Conservation (phyloP, 1,140 invertebrate species). For the Leptinotarsa lineolata region DNA sequence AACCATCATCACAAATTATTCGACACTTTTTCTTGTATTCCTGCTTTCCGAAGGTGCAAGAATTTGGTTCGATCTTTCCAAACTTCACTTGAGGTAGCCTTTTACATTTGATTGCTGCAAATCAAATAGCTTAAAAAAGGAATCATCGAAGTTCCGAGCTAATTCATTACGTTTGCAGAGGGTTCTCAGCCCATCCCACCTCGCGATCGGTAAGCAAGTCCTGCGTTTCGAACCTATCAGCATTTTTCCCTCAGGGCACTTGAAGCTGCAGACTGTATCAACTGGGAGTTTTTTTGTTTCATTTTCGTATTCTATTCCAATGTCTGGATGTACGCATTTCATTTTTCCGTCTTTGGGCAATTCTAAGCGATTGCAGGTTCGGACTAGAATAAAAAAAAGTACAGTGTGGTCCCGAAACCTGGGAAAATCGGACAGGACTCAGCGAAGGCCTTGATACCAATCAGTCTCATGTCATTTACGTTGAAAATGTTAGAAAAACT, state of each 20-base stretch:
- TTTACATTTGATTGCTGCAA: conserved; percentile 63
- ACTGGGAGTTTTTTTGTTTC: conserved; percentile 54
- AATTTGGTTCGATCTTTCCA: conserved; percentile 59
- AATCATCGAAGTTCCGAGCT: background rate
- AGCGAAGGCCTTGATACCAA: no score
- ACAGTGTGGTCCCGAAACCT: no score
- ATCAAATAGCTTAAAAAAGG: conserved; percentile 18
- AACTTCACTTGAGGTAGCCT: conserved; percentile 58
- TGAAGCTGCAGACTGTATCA: conserved; percentile 69
- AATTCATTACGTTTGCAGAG: conserved; percentile 66
- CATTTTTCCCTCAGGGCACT: conserved; percentile 67
- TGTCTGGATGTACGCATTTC: conserved; percentile 63
- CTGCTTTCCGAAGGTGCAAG: conserved; percentile 59
- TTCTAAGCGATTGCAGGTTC: conserved; percentile 63
- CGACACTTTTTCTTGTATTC: conserved; percentile 62
- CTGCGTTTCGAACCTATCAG: conserved; percentile 68
- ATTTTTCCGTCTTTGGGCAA: conserved; percentile 65
- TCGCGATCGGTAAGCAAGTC: conserved; percentile 69
- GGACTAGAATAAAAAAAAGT: conserved; percentile 62
- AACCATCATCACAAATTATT: conserved; percentile 63
- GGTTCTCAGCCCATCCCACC: conserved; percentile 71
- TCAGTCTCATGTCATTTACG: no score
- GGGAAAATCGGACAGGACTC: no score
- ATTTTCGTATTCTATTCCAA: conserved; percentile 43
- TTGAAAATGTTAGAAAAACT: no score